phyloP scores from a whole-genome alignment of 2,113 vertebrate genomes.

The Cyphomyrus discorhynchus region DNA sequence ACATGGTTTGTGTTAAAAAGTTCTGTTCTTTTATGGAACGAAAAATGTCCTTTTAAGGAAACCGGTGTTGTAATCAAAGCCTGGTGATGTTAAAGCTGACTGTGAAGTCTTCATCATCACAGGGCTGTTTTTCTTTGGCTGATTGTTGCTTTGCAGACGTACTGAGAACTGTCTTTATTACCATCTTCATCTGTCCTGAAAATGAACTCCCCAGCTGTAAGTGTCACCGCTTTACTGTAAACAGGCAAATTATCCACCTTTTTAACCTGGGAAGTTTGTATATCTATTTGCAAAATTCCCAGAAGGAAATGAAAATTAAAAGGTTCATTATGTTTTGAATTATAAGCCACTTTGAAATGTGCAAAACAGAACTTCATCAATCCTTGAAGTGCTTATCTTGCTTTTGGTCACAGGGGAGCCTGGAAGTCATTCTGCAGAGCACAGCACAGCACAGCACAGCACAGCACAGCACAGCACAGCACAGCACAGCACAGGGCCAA shows the following conservation, averaged over 20 bases:
- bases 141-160: neutral
- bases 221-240: neutral
- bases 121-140: neutral
- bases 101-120: neutral
- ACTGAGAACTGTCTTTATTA: neutral
- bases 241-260: neutral
- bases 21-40: neutral
- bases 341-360: neutral
- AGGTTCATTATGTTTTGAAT: neutral
- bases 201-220: neutral
- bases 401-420: neutral
- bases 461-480: neutral
- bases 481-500: neutral
- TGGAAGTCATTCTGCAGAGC: neutral
- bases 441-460: neutral
- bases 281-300: neutral
- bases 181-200: neutral
- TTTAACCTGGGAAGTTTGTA: neutral
- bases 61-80: neutral
- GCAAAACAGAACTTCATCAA: neutral
- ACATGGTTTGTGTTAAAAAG: neutral
- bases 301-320: neutral
- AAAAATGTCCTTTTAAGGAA: neutral
- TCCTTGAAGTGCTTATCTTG: neutral
- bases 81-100: neutral